These are phyloP conservation scores for Apamea monoglypha DNA, from an alignment of 2,888 invertebrate species.

Conservation along the genomic window DNA sequence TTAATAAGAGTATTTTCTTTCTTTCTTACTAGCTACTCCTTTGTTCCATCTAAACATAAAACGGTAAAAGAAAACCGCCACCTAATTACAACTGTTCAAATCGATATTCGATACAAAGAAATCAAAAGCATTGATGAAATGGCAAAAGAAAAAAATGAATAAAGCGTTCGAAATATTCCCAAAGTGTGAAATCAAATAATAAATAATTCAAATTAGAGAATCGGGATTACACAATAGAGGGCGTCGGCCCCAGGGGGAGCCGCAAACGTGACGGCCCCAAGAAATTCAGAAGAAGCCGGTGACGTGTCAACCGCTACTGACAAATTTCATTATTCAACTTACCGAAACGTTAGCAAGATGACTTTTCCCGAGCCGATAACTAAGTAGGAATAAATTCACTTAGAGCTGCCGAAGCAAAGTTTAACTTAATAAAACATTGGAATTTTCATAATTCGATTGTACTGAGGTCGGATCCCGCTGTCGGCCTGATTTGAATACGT, in stretches of 20 bases:
- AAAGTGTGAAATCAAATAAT: slow-evolving; percentile 87
- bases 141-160: slow-evolving; percentile 50
- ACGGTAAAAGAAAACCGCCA: slow-evolving; percentile 31
- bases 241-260: slow-evolving; percentile 71
- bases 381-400: slow-evolving; percentile 90
- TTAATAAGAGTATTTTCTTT: neutral
- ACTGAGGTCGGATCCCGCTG: slow-evolving; percentile 82
- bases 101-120: slow-evolving; percentile 59
- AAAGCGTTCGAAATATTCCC: slow-evolving; percentile 72
- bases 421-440: slow-evolving; percentile 90
- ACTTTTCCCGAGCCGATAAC: slow-evolving; percentile 89
- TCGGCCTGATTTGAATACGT: slow-evolving; percentile 87
- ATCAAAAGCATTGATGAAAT: slow-evolving; percentile 57
- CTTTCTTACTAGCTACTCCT: neutral
- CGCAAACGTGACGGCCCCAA: slow-evolving; percentile 85
- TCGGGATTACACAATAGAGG: slow-evolving; percentile 84
- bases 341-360: slow-evolving; percentile 90
- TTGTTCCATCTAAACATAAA: slow-evolving; percentile 33
- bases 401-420: slow-evolving; percentile 89
- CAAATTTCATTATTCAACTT: slow-evolving; percentile 90
- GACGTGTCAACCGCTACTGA: slow-evolving; percentile 89
- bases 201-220: slow-evolving; percentile 89
- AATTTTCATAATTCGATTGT: slow-evolving; percentile 89
- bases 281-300: slow-evolving; percentile 87
- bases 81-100: slow-evolving; percentile 49